Conservation (phyloP, 2,113 vertebrate species). For the Nicator chloris region DNA sequence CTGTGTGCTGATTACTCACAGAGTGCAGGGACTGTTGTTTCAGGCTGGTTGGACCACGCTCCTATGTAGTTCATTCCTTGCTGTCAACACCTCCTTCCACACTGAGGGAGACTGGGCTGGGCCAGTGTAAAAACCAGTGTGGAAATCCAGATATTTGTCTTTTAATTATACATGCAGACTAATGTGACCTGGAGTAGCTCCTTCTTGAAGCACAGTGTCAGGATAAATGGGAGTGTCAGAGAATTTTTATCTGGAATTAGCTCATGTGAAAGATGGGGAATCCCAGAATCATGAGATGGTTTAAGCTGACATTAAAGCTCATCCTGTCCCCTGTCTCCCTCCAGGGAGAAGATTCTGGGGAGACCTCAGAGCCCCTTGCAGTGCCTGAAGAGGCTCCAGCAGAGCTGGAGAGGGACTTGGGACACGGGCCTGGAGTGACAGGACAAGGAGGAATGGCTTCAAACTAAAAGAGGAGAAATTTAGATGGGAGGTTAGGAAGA, state of each 20-base stretch:
- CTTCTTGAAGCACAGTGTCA: neutral
- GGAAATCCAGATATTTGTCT: neutral
- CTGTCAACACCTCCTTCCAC: neutral
- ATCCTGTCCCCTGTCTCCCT: neutral
- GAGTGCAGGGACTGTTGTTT: neutral
- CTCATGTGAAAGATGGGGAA: neutral
- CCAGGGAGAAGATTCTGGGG: neutral
- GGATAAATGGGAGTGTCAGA: neutral
- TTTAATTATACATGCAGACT: neutral
- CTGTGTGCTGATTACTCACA: neutral
- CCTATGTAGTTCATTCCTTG: neutral
- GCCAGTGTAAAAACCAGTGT: neutral
- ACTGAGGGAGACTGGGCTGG: neutral
- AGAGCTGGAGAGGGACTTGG: neutral
- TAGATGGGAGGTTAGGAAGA: neutral
- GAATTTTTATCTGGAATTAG: neutral
- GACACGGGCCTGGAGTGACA: neutral
- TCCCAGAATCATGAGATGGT: neutral
- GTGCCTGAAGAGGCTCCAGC: neutral
- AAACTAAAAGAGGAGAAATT: neutral
- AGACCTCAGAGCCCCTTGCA: neutral
- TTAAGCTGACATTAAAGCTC: neutral
- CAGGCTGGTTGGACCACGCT: neutral
- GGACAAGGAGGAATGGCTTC: too few species aligned
- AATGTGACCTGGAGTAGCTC: neutral